Conservation (phyloP, 2,113 vertebrate genomes). For the Sinosuthora webbiana region DNA sequence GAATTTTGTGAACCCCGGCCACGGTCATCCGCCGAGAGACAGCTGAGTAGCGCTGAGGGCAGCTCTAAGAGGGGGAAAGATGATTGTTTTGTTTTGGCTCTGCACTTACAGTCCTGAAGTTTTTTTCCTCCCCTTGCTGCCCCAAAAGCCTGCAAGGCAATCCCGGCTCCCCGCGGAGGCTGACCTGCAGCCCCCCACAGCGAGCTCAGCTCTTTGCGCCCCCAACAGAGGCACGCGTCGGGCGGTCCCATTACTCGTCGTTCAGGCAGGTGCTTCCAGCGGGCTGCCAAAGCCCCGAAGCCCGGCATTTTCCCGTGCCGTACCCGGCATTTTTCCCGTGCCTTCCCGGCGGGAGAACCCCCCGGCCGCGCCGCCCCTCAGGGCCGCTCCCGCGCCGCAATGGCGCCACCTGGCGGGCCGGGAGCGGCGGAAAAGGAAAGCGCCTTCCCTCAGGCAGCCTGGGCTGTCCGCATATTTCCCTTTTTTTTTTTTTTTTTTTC, state of each 20-base stretch:
- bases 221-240: accelerated
- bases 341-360: too few species aligned
- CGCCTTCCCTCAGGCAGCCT: accelerated
- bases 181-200: background rate
- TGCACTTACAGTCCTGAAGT: background rate
- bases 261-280: accelerated
- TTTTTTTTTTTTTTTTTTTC: too few species aligned
- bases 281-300: background rate
- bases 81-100: background rate
- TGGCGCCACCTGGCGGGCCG: background rate
- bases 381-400: background rate
- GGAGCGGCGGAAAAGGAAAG: too few species aligned
- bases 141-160: background rate
- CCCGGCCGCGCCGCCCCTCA: too few species aligned
- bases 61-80: background rate
- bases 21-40: accelerated
- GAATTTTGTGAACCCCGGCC: too few species aligned
- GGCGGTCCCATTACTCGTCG: accelerated
- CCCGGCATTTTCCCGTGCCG: background rate
- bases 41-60: background rate
- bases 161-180: too few species aligned
- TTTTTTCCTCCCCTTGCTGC: background rate
- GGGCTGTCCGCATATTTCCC: accelerated
- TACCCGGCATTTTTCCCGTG: background rate
- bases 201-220: accelerated